Evolutionary conservation across 2,113 vertebrate species (phyloP).

Genomic region (Phylloscopus whistleri): DNA sequence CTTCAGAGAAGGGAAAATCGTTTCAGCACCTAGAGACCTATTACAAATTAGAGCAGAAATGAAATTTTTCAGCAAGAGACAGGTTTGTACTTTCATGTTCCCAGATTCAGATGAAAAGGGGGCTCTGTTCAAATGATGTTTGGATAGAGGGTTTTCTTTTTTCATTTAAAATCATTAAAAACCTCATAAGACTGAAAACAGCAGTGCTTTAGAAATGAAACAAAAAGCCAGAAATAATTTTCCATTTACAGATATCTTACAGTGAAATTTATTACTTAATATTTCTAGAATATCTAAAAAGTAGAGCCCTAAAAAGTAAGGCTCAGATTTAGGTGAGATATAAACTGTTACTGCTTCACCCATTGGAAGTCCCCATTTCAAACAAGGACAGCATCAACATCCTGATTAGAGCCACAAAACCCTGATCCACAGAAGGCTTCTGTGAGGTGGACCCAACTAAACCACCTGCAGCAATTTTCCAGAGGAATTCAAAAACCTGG

Average conservation of each 20-base stretch:
- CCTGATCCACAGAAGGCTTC: neutral
- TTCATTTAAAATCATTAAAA: constrained; percentile 23
- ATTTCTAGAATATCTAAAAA: neutral
- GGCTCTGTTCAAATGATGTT: neutral
- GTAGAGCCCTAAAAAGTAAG: neutral
- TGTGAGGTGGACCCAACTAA: neutral
- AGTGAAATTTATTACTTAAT: neutral
- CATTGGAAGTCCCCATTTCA: neutral
- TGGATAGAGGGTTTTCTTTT: constrained; percentile 15
- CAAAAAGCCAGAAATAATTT: neutral
- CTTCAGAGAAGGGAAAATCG: constrained; percentile 7
- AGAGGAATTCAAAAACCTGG: neutral
- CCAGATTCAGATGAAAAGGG: neutral
- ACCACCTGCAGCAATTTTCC: neutral
- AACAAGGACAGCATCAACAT: neutral
- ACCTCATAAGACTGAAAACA: neutral
- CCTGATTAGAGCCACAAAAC: neutral
- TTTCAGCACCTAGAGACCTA: neutral
- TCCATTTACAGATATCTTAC: neutral
- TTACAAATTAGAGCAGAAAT: constrained; percentile 40
- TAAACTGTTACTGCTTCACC: neutral
- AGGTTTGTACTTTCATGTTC: constrained; percentile 10
- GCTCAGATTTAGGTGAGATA: neutral
- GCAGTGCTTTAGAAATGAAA: neutral
- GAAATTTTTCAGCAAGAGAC: constrained; percentile 23